A percentile compares a stretch with the other conserved stretches of the same genome.
Evolutionary conservation across 37 sponge, comb jelly and placozoan genomes (phyloP).

Genomic region (Halisarca cf. caerulea): DNA sequence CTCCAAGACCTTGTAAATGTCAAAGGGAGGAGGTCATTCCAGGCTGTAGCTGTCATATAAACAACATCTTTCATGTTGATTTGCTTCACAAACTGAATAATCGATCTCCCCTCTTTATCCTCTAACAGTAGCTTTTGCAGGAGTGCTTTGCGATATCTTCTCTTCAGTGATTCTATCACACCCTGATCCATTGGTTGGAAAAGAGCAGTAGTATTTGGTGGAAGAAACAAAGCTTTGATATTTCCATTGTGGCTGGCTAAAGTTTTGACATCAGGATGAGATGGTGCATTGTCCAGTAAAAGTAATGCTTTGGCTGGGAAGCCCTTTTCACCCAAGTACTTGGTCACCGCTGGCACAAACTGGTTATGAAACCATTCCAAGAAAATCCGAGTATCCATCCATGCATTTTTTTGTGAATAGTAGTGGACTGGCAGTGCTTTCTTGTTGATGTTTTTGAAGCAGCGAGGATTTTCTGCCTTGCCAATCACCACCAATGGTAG

Average conservation of each 20-base stretch:
- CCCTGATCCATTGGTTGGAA: slow-evolving; percentile 63
- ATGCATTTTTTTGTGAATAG: slow-evolving; percentile 47
- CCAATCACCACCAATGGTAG: slow-evolving; percentile 55
- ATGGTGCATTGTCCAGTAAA: slow-evolving; percentile 52
- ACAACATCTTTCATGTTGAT: slow-evolving; percentile 44
- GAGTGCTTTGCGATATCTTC: slow-evolving; percentile 32
- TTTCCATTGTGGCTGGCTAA: slow-evolving; percentile 28
- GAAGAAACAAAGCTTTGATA: slow-evolving; percentile 46
- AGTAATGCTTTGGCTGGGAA: slow-evolving; percentile 34
- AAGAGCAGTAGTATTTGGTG: slow-evolving; percentile 37
- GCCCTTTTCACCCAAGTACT: slow-evolving; percentile 26
- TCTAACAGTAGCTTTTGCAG: slow-evolving; percentile 25
- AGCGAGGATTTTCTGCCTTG: slow-evolving; percentile 44
- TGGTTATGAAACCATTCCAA: slow-evolving; percentile 37
- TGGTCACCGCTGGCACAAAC: slow-evolving; percentile 30
- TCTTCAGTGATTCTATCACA: slow-evolving; percentile 47
- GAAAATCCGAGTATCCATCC: slow-evolving; percentile 44
- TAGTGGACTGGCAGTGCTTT: slow-evolving; percentile 38
- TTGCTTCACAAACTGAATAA: slow-evolving; percentile 23
- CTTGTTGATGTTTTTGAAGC: slow-evolving; percentile 45
- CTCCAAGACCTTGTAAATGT: slow-evolving; percentile 40
- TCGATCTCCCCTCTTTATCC: slow-evolving; percentile 38
- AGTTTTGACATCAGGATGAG: slow-evolving; percentile 46
- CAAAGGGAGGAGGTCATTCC: slow-evolving; percentile 22
- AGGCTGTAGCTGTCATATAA: slow-evolving; percentile 31